phyloP scores from a whole-genome alignment of 2,888 invertebrate species.

The Acholoe squamosa region DNA sequence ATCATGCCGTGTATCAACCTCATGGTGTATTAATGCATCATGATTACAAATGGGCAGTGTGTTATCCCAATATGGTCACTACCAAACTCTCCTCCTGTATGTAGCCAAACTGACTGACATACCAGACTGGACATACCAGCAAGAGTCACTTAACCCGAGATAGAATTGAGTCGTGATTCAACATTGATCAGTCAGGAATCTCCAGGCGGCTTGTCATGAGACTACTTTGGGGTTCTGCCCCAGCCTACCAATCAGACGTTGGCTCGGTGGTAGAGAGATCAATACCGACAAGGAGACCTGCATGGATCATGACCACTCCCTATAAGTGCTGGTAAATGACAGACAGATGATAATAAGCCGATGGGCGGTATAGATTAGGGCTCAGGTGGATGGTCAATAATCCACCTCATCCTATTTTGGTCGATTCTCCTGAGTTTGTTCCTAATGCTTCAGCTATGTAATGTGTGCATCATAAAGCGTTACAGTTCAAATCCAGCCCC shows the following conservation, averaged over 20 bases:
- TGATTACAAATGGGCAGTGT: too few species aligned
- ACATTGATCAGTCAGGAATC: background rate
- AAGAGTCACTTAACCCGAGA: background rate
- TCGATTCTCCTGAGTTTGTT: too few species aligned
- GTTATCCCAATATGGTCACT: too few species aligned
- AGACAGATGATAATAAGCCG: constrained; percentile 8
- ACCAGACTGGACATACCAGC: too few species aligned
- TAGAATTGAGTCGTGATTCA: background rate
- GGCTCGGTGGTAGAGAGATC: background rate
- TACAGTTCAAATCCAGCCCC: too few species aligned
- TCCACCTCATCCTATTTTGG: too few species aligned
- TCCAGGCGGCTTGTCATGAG: background rate
- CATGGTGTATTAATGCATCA: too few species aligned
- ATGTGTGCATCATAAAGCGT: too few species aligned
- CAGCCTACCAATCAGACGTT: background rate
- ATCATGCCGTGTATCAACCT: too few species aligned
- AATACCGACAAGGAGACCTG: background rate
- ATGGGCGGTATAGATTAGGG: background rate
- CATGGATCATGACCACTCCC: background rate
- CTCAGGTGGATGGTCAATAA: background rate
- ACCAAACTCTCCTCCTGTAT: too few species aligned
- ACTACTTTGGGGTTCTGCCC: background rate
- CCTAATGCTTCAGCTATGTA: too few species aligned
- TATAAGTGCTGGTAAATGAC: background rate
- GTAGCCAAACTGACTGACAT: too few species aligned